These are phyloP conservation scores for Drosophila melanosoma DNA, from an alignment of 2,888 invertebrate genomes.

Conservation along the genomic window DNA sequence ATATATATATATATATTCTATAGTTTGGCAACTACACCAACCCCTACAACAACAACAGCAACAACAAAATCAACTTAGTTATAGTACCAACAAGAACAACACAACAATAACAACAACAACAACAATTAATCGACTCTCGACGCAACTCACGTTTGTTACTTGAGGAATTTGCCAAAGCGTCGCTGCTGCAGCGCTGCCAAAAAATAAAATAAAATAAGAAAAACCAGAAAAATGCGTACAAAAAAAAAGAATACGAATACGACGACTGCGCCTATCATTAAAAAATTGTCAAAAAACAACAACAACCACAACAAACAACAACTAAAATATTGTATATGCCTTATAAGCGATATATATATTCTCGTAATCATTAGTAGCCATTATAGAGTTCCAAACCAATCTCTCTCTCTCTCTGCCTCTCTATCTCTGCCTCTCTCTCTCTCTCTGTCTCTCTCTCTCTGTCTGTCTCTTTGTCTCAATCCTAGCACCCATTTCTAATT, in stretches of 20 bases:
- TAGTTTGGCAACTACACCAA: slow-evolving; percentile 35
- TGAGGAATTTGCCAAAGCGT: slow-evolving; percentile 83
- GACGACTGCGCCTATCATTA: slow-evolving; percentile 69
- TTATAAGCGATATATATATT: slow-evolving; percentile 41
- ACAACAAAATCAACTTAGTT: slow-evolving; percentile 24
- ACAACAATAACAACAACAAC: slow-evolving; percentile 22
- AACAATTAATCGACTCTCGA: slow-evolving; percentile 29
- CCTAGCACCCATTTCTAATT: slow-evolving; percentile 51
- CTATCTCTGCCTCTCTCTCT: not conserved
- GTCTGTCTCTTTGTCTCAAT: slow-evolving; percentile 19
- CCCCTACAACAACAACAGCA: slow-evolving; percentile 28
- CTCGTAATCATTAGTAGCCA: slow-evolving; percentile 51
- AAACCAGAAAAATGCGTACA: slow-evolving; percentile 17
- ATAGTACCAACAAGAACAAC: slow-evolving; percentile 11
- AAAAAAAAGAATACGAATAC: slow-evolving; percentile 45
- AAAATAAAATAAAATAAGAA: slow-evolving; percentile 29
- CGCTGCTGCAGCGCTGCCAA: slow-evolving; percentile 72
- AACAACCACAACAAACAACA: slow-evolving; percentile 23
- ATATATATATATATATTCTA: slow-evolving; percentile 3
- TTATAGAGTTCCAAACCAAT: slow-evolving; percentile 23
- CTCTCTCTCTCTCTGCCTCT: slow-evolving; percentile 20
- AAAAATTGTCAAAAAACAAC: slow-evolving; percentile 9
- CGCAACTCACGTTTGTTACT: slow-evolving; percentile 42
- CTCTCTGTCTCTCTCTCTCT: slow-evolving; percentile 7
- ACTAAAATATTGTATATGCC: slow-evolving; percentile 43